Evolutionary conservation across 2,888 invertebrate genomes (phyloP).

Genomic region (Aporophyla nigra): DNA sequence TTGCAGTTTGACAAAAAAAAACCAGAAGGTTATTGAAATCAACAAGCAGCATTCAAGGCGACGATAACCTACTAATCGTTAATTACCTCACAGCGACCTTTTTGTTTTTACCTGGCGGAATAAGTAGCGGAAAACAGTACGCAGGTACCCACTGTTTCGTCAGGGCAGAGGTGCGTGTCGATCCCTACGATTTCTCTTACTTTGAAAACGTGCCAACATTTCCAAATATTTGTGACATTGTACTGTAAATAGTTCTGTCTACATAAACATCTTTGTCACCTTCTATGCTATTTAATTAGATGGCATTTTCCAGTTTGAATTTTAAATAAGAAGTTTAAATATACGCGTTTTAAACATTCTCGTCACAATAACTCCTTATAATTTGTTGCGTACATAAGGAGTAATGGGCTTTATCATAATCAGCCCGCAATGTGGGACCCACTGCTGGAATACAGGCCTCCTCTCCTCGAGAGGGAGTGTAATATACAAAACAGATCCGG

Average conservation of each 20-base stretch:
- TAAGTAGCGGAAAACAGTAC: constrained; percentile 45
- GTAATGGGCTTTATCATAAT: background rate
- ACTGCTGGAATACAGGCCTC: too few relatives aligned
- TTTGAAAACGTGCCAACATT: constrained; percentile 50
- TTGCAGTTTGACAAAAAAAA: constrained; percentile 41
- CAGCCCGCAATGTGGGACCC: too few relatives aligned
- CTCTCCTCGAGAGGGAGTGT: too few relatives aligned
- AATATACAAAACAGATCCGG: too few relatives aligned
- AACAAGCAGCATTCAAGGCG: constrained; percentile 58
- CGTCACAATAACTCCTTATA: background rate
- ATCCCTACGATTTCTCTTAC: constrained; percentile 47
- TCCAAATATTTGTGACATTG: constrained; percentile 39
- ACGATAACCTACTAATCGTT: constrained; percentile 69
- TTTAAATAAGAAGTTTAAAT: background rate
- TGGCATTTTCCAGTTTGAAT: background rate
- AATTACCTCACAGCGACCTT: constrained; percentile 68
- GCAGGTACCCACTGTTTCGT: constrained; percentile 38
- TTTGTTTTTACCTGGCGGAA: constrained; percentile 62
- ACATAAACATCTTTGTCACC: background rate
- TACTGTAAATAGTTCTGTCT: constrained; percentile 28
- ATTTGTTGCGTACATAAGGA: background rate
- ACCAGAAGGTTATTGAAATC: constrained; percentile 56
- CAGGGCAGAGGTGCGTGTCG: constrained; percentile 33
- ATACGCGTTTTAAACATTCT: background rate
- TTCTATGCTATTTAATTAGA: background rate